Evolutionary conservation across 2,888 invertebrate species (phyloP).

Genomic region (Chydorus sphaericus): DNA sequence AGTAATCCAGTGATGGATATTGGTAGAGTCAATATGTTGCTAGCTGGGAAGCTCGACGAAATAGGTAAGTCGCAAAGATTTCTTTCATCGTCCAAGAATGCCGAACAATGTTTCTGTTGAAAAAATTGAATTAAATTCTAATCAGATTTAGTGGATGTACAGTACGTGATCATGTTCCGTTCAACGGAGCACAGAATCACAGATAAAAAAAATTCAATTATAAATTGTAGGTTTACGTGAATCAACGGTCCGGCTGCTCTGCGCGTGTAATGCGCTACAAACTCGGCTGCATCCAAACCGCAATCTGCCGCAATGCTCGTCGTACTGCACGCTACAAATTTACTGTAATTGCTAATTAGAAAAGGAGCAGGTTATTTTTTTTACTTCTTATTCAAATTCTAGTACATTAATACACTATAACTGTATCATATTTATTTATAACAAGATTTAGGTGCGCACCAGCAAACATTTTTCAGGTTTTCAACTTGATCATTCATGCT

Average conservation of each 20-base stretch:
- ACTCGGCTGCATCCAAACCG: constrained; percentile 12
- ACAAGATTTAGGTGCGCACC: not conserved
- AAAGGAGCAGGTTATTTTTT: not conserved
- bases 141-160: not conserved
- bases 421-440: not conserved
- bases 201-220: not conserved
- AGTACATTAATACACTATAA: not conserved
- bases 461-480: constrained; percentile 3
- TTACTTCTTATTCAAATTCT: not conserved
- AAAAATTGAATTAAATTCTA: not conserved
- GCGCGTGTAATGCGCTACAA: constrained; percentile 11
- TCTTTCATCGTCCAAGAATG: not conserved
- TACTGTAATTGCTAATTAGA: constrained; percentile 8
- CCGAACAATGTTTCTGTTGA: not conserved
- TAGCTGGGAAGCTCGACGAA: too few relatives aligned
- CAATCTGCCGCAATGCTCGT: constrained; percentile 8
- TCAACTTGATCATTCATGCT: not conserved
- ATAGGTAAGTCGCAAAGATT: too few relatives aligned
- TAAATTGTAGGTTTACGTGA: constrained; percentile 2
- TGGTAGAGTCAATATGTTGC: too few relatives aligned
- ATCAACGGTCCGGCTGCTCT: constrained; percentile 10
- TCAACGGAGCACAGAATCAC: too few relatives aligned
- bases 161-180: too few relatives aligned
- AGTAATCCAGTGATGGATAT: too few relatives aligned
- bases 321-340: constrained; percentile 11